These are phyloP conservation scores for Nerophis ophidion DNA, from an alignment of 2,113 vertebrate genomes.

Conservation along the genomic window DNA sequence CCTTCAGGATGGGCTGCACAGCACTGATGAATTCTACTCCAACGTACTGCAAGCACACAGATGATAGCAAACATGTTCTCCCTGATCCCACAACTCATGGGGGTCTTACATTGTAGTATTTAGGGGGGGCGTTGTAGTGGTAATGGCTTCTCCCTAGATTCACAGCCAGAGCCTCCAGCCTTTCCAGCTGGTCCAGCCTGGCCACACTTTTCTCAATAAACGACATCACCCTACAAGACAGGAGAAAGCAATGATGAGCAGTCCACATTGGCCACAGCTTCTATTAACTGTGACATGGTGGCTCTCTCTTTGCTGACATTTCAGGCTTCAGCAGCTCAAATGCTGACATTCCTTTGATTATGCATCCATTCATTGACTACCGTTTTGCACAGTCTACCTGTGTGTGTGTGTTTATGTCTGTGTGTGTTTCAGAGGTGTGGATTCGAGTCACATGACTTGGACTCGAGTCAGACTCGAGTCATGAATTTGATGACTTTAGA, in stretches of 20 bases:
- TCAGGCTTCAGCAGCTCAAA: slow-evolving; percentile 10
- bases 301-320: slow-evolving; percentile 7
- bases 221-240: slow-evolving; percentile 72
- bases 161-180: slow-evolving; percentile 66
- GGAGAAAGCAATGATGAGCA: background rate
- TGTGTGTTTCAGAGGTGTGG: too few species aligned
- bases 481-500: too few species aligned
- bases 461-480: too few species aligned
- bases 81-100: background rate
- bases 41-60: slow-evolving; percentile 64
- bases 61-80: background rate
- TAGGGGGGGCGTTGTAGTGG: slow-evolving; percentile 72
- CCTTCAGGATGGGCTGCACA: slow-evolving; percentile 72
- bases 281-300: background rate
- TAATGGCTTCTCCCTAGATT: slow-evolving; percentile 76
- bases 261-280: background rate
- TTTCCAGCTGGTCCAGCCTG: slow-evolving; percentile 69
- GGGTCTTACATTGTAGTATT: slow-evolving; percentile 71
- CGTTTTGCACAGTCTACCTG: background rate
- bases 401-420: slow-evolving; percentile 2
- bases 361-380: background rate
- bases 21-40: slow-evolving; percentile 74
- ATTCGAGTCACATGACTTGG: too few species aligned
- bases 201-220: slow-evolving; percentile 79
- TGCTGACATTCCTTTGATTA: slow-evolving; percentile 6